Conservation (phyloP, 2,888 invertebrate species). For the Xestobium rufovillosum region DNA sequence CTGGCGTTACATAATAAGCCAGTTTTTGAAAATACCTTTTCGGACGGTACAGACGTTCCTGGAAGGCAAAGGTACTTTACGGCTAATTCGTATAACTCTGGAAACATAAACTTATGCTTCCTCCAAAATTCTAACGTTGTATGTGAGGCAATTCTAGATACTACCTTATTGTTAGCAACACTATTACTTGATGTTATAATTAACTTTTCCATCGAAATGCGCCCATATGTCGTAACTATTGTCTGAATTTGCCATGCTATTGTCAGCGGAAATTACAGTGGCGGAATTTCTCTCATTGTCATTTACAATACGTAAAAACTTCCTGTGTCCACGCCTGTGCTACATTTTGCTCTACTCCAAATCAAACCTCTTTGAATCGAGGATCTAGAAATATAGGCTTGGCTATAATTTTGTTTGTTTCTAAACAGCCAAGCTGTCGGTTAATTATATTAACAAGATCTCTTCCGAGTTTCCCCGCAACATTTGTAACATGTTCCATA, state of each 20-base stretch:
- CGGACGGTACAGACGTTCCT: conserved; percentile 26
- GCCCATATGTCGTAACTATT: conserved; percentile 10
- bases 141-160: conserved; percentile 18
- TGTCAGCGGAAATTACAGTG: no score
- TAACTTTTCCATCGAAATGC: conserved; percentile 16
- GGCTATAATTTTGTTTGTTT: background rate
- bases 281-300: no score
- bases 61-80: conserved; percentile 23
- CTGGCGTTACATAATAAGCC: conserved; percentile 24
- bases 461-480: background rate
- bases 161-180: conserved; percentile 16
- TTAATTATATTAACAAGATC: background rate
- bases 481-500: background rate
- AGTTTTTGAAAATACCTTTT: conserved; percentile 26
- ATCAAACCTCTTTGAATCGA: background rate
- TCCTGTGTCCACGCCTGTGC: no score
- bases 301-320: no score
- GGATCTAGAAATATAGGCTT: background rate
- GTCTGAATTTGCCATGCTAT: background rate
- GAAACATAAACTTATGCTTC: conserved; percentile 20
- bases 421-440: background rate
- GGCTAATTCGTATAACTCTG: conserved; percentile 22
- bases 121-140: conserved; percentile 22
- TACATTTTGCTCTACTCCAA: background rate
- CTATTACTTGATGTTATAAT: conserved; percentile 8